These are phyloP conservation scores for Taurulus bubalis DNA, from an alignment of 2,113 vertebrate genomes.

Conservation along the genomic window DNA sequence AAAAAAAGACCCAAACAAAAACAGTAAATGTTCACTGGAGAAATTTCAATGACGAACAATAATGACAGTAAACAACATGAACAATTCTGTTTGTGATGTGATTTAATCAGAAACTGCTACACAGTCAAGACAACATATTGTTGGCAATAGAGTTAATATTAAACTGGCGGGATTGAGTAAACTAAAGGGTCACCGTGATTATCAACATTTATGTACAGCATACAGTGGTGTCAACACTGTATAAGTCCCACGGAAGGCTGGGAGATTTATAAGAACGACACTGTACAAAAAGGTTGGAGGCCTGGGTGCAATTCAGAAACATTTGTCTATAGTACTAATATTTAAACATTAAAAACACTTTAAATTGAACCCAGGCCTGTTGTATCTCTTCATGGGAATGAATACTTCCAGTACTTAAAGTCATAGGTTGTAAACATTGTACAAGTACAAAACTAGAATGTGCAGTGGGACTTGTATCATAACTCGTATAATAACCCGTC, in stretches of 20 bases:
- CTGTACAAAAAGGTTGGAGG: constrained; percentile 34
- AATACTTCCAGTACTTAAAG: constrained; percentile 52
- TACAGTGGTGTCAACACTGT: constrained; percentile 48
- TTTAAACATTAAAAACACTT: neutral
- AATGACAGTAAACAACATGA: constrained; percentile 7
- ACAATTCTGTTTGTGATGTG: constrained; percentile 15
- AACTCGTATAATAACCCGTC: constrained; percentile 17
- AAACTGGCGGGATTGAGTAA: constrained; percentile 53
- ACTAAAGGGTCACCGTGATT: constrained; percentile 52
- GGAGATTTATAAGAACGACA: constrained; percentile 22
- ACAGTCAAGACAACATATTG: constrained; percentile 55
- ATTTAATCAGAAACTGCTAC: constrained; percentile 71
- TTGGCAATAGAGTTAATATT: constrained; percentile 59
- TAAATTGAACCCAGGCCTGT: constrained; percentile 16
- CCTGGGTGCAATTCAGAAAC: constrained; percentile 33
- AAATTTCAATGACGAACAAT: neutral
- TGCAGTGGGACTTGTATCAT: constrained; percentile 15
- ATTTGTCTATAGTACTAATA: constrained; percentile 26
- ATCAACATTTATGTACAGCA: constrained; percentile 55
- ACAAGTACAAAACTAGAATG: constrained; percentile 53
- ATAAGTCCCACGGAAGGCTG: constrained; percentile 53
- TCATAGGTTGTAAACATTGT: constrained; percentile 57
- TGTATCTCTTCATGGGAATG: constrained; percentile 34
- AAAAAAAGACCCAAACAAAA: neutral
- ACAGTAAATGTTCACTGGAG: neutral